Conservation (phyloP, 2,797 vertebrate species). For the Gephyroberyx darwinii region DNA sequence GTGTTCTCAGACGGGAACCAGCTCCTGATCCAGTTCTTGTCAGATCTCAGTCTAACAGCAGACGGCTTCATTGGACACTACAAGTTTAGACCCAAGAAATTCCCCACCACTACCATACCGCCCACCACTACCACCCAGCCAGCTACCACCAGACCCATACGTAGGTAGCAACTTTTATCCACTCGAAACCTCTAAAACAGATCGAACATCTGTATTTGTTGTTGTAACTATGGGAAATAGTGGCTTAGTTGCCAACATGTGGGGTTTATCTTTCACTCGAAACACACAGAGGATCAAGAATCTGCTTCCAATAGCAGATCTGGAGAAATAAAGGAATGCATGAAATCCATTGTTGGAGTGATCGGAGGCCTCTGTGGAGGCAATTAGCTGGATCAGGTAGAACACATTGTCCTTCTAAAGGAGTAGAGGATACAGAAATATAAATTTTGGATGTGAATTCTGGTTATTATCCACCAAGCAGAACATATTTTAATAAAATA, state of each 20-base stretch:
- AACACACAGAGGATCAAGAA: background rate
- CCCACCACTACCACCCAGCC: conserved; percentile 82
- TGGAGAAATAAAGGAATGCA: conserved; percentile 11
- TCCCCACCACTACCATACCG: conserved; percentile 81
- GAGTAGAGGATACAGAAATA: background rate
- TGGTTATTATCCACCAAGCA: background rate
- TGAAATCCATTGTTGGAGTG: background rate
- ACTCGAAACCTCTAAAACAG: conserved; percentile 20
- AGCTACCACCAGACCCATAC: conserved; percentile 85
- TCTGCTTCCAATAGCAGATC: conserved; percentile 33
- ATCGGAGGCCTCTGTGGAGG: too few species aligned
- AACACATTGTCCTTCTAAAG: background rate
- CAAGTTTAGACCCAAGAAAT: conserved; percentile 94
- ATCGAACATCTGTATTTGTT: conserved; percentile 35
- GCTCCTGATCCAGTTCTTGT: conserved; percentile 96
- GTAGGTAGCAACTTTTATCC: conserved; percentile 76
- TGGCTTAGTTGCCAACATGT: conserved; percentile 39
- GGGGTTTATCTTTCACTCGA: conserved; percentile 32
- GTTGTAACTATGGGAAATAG: conserved; percentile 20
- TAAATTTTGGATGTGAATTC: background rate
- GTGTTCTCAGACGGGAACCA: conserved; percentile 95
- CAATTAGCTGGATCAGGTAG: background rate
- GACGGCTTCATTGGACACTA: conserved; percentile 98
- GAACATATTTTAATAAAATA: too few species aligned
- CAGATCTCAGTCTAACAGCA: conserved; percentile 96